Base-by-base conservation (phyloP, 2,797 vertebrate genomes). In the Eurystomus glaucurus region DNA sequence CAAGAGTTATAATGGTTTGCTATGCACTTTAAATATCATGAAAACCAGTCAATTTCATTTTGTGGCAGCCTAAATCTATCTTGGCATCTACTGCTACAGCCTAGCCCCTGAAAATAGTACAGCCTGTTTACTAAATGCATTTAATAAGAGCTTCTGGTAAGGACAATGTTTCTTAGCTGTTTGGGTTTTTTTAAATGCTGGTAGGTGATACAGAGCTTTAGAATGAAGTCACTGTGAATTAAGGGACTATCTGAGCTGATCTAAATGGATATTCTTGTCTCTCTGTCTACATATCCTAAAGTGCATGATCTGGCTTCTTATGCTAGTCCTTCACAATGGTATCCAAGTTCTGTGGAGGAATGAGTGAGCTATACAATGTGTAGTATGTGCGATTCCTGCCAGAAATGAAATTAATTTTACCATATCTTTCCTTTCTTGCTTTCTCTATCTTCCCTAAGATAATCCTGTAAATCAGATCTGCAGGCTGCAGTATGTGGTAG, bases 11-110 rank as follows among this genome's bases (percentile, higher is more conserved):
- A 55, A 51, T 7, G 26, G 62, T 51, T 74, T 88, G n/a, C 58
- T 54, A 4, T 76, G 71, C 29, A 60, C 86, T 86, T 95, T 91
- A 97, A 90, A 93, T 91, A 85, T 77, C 17, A 35, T 85, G 50
- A 92, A 96, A 97, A 77, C 50, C 39, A 95, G 71, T 92, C 85
- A 81, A 69, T 87, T 96, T 90, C 20, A 29, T 90, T 95, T 95
- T 97, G 70, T 71, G 94, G 86, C 60, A 87, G 28, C 43, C n/a
- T 94, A 85, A 91, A 96, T 95, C 80, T 91, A 9, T 88, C 61
- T 62, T 91, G 69, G 69, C 86, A 94, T 52, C 23, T 91, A 28
- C 69, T 79, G 58, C 43, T 94, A 37, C 41, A 84, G 31, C 25
- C 61, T 61, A 46, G 60, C 70, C 92, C 33, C 61, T 68, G 88